A percentile compares a stretch with the other conserved stretches of the same genome.
Conservation (phyloP, 2,797 vertebrate species). For the Parauchenoglanis ngamensis region DNA sequence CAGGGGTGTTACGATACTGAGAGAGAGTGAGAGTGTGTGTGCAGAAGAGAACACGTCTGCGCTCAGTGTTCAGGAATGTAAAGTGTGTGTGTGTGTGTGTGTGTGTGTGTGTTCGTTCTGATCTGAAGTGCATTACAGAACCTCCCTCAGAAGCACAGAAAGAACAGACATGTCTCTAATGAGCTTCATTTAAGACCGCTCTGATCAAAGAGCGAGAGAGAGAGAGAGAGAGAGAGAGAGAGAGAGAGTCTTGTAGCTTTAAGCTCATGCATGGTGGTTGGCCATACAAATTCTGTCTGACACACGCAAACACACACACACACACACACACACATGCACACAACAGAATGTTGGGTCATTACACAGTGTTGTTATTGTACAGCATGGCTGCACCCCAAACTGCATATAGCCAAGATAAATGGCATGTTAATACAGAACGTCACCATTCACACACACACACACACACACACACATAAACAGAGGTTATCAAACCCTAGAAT, state of each 20-base stretch:
- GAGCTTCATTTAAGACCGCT: conserved; percentile 3
- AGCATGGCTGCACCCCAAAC: neutral
- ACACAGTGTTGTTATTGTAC: conserved; percentile 10
- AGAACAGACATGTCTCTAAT: conserved; percentile 33
- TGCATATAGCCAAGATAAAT: neutral
- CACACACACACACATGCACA: conserved; percentile 4
- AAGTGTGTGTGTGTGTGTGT: conserved; percentile 17
- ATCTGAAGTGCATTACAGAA: conserved; percentile 36
- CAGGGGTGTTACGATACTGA: conserved; percentile 11
- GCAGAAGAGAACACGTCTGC: conserved; percentile 48
- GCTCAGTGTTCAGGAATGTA: conserved; percentile 46
- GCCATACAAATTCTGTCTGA: no score
- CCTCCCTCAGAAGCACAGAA: conserved; percentile 38
- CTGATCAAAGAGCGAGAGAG: neutral
- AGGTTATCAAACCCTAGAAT: neutral
- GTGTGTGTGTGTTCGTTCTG: conserved; percentile 21
- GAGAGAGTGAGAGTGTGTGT: conserved; percentile 25
- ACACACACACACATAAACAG: neutral
- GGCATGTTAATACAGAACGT: neutral
- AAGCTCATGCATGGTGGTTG: no score
- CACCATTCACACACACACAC: conserved; percentile 22
- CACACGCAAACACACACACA: neutral
- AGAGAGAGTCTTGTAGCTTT: neutral
- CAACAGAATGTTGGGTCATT: conserved; percentile 27
- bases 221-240: neutral